Conservation (phyloP, 2,888 invertebrate species). For the Boloria selene region DNA sequence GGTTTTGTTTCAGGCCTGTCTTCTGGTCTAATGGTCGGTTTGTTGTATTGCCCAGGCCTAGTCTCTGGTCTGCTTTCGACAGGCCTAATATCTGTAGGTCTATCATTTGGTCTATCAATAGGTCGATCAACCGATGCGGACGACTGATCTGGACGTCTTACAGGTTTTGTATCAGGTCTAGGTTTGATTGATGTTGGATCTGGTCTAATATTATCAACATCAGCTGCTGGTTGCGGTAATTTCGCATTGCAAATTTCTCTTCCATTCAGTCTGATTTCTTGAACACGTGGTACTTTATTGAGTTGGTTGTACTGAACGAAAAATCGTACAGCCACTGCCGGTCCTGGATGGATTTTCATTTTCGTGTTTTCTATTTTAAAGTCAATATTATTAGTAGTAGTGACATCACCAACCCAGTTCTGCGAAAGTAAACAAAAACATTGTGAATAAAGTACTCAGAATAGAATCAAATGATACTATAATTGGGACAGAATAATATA, state of each 20-base stretch:
- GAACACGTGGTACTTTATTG: slow-evolving; percentile 73
- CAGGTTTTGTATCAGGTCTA: slow-evolving; percentile 29
- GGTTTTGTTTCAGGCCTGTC: slow-evolving; percentile 57
- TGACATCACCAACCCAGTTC: slow-evolving; percentile 84
- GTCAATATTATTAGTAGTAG: slow-evolving; percentile 81
- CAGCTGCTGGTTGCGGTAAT: slow-evolving; percentile 55
- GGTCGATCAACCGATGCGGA: slow-evolving; percentile 36
- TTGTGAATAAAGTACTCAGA: not conserved
- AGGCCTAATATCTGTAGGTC: slow-evolving; percentile 34
- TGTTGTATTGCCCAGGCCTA: slow-evolving; percentile 14
- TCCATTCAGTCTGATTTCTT: slow-evolving; percentile 81
- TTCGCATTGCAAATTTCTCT: slow-evolving; percentile 81
- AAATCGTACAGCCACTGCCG: slow-evolving; percentile 80
- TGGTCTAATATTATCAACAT: slow-evolving; percentile 43
- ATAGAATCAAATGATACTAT: not conserved
- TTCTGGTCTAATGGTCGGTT: slow-evolving; percentile 51
- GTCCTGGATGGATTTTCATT: slow-evolving; percentile 81
- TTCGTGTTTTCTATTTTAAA: slow-evolving; percentile 83
- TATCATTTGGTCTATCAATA: slow-evolving; percentile 30
- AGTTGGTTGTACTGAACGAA: slow-evolving; percentile 82
- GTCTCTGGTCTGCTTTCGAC: slow-evolving; percentile 25
- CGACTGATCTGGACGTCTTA: slow-evolving; percentile 19
- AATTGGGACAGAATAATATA: not conserved
- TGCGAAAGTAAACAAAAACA: slow-evolving; percentile 45
- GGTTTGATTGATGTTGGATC: slow-evolving; percentile 27